A percentile compares a stretch with the other conserved stretches of the same genome.
These are phyloP conservation scores for Oryzias melastigma DNA, from an alignment of 2,113 vertebrate genomes.

Conservation along the genomic window DNA sequence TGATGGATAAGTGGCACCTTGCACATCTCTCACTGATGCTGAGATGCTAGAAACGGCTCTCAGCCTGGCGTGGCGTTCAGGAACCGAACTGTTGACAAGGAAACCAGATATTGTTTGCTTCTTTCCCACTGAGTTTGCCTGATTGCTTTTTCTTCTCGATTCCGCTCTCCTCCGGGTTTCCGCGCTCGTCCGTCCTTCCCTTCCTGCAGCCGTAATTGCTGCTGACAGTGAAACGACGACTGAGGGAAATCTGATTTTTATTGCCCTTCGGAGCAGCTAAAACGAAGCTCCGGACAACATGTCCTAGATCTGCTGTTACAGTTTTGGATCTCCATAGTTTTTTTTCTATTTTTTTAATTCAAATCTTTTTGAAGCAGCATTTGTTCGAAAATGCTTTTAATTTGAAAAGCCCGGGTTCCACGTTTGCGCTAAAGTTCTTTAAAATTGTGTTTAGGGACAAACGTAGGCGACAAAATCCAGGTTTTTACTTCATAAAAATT, in stretches of 20 bases:
- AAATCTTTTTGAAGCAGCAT: too few relatives aligned
- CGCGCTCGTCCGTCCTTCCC: conserved; percentile 4
- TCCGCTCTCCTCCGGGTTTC: conserved; percentile 15
- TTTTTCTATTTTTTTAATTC: too few relatives aligned
- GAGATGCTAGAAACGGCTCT: conserved; percentile 32
- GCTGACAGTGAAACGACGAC: conserved; percentile 30
- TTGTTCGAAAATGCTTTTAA: too few relatives aligned
- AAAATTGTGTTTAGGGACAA: too few relatives aligned
- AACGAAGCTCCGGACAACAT: too few relatives aligned
- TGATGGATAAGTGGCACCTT: conserved; percentile 21
- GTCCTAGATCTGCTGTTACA: too few relatives aligned
- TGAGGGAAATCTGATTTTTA: background rate
- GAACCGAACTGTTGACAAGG: conserved; percentile 24
- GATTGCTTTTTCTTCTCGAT: conserved; percentile 37
- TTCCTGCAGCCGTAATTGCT: conserved; percentile 41
- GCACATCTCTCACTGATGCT: conserved; percentile 22
- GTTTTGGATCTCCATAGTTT: too few relatives aligned
- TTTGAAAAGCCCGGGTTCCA: too few relatives aligned
- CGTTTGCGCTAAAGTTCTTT: too few relatives aligned
- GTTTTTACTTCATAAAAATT: too few relatives aligned
- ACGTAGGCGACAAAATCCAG: too few relatives aligned
- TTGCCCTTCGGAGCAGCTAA: too few relatives aligned
- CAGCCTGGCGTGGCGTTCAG: conserved; percentile 23
- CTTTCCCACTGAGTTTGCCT: conserved; percentile 28
- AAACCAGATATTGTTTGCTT: conserved; percentile 33